Percentiles rank a stretch among this genome's conserved stretches.
Conservation (phyloP, 2,888 invertebrate genomes). For the Caenorhabditis afra region DNA sequence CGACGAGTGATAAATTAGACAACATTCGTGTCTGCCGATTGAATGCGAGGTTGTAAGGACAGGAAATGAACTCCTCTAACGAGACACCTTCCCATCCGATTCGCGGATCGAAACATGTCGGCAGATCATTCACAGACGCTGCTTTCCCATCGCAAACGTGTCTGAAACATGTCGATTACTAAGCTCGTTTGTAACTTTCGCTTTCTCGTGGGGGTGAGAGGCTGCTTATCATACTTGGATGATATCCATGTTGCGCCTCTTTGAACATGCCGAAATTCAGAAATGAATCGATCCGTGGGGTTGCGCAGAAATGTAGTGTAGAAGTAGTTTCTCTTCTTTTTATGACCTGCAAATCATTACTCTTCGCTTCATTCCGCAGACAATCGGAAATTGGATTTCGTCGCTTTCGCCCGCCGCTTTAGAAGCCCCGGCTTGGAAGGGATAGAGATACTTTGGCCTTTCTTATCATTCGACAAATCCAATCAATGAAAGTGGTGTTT, state of each 20-base stretch:
- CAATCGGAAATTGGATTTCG: conserved; percentile 37
- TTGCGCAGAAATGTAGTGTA: conserved; percentile 96
- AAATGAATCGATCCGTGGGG: conserved; percentile 93
- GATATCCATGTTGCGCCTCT: conserved; percentile 83
- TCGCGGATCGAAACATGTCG: conserved; percentile 83
- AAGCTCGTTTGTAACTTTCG: conserved; percentile 18
- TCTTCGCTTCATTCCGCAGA: conserved; percentile 43
- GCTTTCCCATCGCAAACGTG: conserved; percentile 82
- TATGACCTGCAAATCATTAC: conserved; percentile 80
- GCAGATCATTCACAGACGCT: conserved; percentile 89
- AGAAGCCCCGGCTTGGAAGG: conserved; percentile 3
- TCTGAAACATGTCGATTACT: conserved; percentile 42
- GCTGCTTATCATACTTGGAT: conserved; percentile 60
- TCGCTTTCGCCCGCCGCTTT: conserved; percentile 1
- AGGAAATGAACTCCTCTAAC: conserved; percentile 91
- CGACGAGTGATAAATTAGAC: conserved; percentile 93
- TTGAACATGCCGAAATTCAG: conserved; percentile 96
- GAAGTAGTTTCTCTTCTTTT: conserved; percentile 86
- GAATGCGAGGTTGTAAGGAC: conserved; percentile 93
- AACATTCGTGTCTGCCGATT: conserved; percentile 98
- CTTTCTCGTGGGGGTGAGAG: too few species aligned
- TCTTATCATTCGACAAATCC: conserved; percentile 28
- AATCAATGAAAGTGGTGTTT: conserved; percentile 40
- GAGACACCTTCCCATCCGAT: conserved; percentile 86
- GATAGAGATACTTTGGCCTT: conserved; percentile 24